Base-by-base conservation (phyloP, 2,113 vertebrate genomes). In the Mirounga angustirostris region DNA sequence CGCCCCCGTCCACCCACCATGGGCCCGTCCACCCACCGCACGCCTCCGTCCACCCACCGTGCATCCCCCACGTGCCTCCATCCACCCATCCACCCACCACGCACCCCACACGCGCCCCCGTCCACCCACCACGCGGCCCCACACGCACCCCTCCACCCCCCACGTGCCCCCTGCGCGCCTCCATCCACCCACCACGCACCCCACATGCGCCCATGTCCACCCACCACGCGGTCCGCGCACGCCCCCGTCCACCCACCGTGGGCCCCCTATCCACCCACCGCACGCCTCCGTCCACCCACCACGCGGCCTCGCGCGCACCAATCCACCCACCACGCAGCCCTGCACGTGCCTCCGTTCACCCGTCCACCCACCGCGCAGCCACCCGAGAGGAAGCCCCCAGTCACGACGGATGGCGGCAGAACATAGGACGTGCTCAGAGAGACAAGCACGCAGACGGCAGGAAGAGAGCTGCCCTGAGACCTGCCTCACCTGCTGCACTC, bases 191-290 rank as follows among this genome's bases (percentile, higher is more conserved):
- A 50, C 50, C 50, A 50, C 8, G 50, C 7, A 1, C 50, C 50
- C 7, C 50, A 0, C 11, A 1, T 9, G 50, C 1, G 7, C 50
- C 50, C 4, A 8, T 2, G 2, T 52, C 50, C 50, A 52, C 40
- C 40, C 40, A 40, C 40, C 40, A 40, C 40, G 40, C 40, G 40
- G 40, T 4, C 40, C 40, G 40, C 4, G 40, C 40, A 40, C 40
- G 52, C 52, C 52, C 1, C 52, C 52, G 12, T 46, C 50, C 50
- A 15, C 63, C 63, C 12, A 30, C 69, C 11, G 1, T 5, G 50
- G 40, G 40, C 40, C 40, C 40, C 40, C 50, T 11, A 2, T 52
- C 50, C 50, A 52, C 40, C 40, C 40, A 40, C 4, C 40, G 3
- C 36, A 40, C 36, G 2, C 65, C 85, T 30, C 30, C n/a, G n/a